Conservation (phyloP, 2,888 invertebrate species). For the Strigamia maritima region DNA sequence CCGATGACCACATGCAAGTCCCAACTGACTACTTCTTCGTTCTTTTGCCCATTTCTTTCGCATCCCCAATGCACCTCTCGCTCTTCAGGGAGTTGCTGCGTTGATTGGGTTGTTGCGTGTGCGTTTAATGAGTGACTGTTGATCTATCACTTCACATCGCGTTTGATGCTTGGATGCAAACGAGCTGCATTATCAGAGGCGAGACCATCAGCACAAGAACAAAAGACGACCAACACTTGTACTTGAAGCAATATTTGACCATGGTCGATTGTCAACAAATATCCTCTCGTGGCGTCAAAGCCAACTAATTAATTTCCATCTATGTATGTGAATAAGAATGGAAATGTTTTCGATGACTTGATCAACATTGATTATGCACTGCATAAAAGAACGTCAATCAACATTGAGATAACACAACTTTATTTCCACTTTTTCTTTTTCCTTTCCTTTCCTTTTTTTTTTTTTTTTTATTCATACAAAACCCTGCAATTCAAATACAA, state of each 20-base stretch:
- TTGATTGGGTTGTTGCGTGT: slow-evolving; percentile 4
- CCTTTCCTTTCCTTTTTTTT: neutral
- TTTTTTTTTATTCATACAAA: neutral
- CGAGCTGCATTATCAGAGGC: neutral
- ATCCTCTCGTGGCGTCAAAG: neutral
- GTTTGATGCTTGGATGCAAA: neutral
- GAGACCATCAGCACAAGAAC: neutral
- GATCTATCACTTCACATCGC: slow-evolving; percentile 21
- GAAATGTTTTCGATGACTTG: neutral
- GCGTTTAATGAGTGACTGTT: slow-evolving; percentile 13
- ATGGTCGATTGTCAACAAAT: neutral
- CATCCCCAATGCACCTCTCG: neutral
- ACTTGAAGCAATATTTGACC: slow-evolving; percentile 4
- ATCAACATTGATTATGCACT: neutral
- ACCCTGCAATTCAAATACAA: neutral
- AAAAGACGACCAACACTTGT: neutral
- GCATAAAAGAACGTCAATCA: neutral
- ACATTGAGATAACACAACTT: neutral
- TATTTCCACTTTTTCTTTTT: neutral
- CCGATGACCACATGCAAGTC: slow-evolving; percentile 22
- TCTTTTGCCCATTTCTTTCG: slow-evolving; percentile 5
- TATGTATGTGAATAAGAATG: neutral
- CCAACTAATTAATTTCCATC: slow-evolving; percentile 10
- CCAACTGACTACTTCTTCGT: slow-evolving; percentile 11
- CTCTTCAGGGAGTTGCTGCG: neutral